Evolutionary conservation across 2,797 vertebrate genomes (phyloP).

Genomic region (Dermochelys coriacea): DNA sequence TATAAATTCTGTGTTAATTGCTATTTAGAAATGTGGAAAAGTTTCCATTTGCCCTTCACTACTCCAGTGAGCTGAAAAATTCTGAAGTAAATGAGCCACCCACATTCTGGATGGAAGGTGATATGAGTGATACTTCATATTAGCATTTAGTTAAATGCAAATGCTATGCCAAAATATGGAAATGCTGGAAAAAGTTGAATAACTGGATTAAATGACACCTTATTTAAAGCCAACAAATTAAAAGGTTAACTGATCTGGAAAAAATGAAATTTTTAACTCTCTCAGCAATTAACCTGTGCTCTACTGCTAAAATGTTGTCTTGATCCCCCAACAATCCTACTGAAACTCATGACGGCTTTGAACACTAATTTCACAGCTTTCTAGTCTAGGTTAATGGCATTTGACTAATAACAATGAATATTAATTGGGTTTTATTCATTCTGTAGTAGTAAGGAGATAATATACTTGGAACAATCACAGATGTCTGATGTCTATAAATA

Average conservation of each 20-base stretch:
- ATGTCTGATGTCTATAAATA: conserved; percentile 16
- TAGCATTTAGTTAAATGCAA: conserved; percentile 68
- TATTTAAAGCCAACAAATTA: conserved; percentile 49
- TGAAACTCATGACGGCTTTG: conserved; percentile 6
- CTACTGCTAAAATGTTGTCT: not conserved
- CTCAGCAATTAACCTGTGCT: conserved; percentile 28
- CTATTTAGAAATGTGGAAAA: conserved; percentile 22
- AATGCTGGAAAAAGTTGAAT: conserved; percentile 48
- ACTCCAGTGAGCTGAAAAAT: conserved; percentile 59
- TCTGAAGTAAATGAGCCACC: conserved; percentile 62
- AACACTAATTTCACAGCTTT: conserved; percentile 57
- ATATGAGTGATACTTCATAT: conserved; percentile 61
- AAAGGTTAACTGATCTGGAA: not conserved
- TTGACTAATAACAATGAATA: conserved; percentile 16
- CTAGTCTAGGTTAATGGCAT: conserved; percentile 53
- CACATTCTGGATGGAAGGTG: conserved; percentile 45
- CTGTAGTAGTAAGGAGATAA: not conserved
- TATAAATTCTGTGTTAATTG: conserved; percentile 8
- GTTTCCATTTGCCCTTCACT: conserved; percentile 65
- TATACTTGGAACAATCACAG: not conserved
- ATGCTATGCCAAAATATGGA: conserved; percentile 64
- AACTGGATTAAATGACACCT: conserved; percentile 27
- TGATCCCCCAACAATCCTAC: not conserved
- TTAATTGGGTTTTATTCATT: conserved; percentile 44
- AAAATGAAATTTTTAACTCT: conserved; percentile 28